Base-by-base conservation (phyloP, 2,113 vertebrate species). In the Athene noctua region DNA sequence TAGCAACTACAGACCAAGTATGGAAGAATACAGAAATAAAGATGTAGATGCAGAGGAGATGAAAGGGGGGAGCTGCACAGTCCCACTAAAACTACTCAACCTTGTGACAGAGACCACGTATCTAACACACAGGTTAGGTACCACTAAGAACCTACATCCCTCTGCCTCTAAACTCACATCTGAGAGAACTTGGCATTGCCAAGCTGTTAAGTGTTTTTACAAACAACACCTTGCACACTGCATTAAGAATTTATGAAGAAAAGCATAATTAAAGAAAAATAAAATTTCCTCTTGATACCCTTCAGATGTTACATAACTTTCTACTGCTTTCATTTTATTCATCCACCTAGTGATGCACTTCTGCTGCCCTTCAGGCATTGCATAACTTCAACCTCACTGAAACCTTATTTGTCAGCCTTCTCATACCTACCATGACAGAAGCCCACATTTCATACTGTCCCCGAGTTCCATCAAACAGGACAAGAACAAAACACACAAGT, bases 131-230 rank as follows among this genome's bases (percentile, higher is more conserved):
- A 2, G 16, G 11, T 72, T 59, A 21, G 44, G 49, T 21, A 57
- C 27, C 46, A 49, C 34, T 11, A 15, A 94, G 34, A 34, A 65
- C 23, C 26, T 65, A 13, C 62, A 29, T 18, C 13, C 36, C 40
- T 55, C 58, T 36, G 36, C 20, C 40, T 42, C 40, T 8, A 68
- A 74, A 83, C 29, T 80, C 27, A 9, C 0, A 0, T 36, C 72
- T 66, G 30, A 86, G 3, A 78, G 49, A 72, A 49, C 23, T 4
- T 34, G 27, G 25, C 27, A 32, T 3, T 58, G 34, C 12, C 59
- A 93, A 38, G 19, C 11, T 59, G 38, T 22, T 40, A 54, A 0
- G 0, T 7, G 7, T 9, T 84, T 74, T 71, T 63, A 75, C 18
- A 71, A 74, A 57, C 26, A 86, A 6, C 5, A 15, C 6, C 13